A percentile compares a stretch with the other conserved stretches of the same genome.
Conservation (phyloP, 1,140 invertebrate species). For the Rhopalosiphum padi region DNA sequence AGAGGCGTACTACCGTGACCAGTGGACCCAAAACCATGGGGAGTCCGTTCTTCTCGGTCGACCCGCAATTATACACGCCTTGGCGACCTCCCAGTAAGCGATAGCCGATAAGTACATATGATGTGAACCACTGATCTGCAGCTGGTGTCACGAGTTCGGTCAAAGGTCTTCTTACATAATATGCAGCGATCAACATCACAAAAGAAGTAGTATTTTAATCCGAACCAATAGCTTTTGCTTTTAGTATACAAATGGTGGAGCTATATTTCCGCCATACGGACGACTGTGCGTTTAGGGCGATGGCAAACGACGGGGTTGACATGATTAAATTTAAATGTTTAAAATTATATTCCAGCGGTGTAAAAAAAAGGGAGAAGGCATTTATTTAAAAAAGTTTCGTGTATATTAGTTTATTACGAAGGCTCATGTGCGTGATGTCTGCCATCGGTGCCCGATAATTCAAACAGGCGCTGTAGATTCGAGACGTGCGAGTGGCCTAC, state of each 20-base stretch:
- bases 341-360: neutral
- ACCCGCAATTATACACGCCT: neutral
- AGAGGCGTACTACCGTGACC: neutral
- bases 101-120: neutral
- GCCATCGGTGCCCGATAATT: constrained; percentile 46
- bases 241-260: neutral
- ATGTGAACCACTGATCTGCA: constrained; percentile 27
- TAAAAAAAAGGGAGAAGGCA: neutral
- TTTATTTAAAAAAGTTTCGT: constrained; percentile 22
- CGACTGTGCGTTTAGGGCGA: neutral
- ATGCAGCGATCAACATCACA: neutral
- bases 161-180: neutral
- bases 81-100: neutral
- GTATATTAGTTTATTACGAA: constrained; percentile 23
- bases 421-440: constrained; percentile 33
- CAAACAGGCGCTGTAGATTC: constrained; percentile 7
- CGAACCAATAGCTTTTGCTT: neutral
- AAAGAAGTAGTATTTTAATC: neutral
- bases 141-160: neutral
- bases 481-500: constrained; percentile 48
- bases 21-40: constrained; percentile 41
- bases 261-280: neutral
- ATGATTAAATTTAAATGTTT: constrained; percentile 15
- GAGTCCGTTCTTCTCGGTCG: constrained; percentile 3
- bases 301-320: neutral